These are phyloP conservation scores for Pachliopta kotzebuea DNA, from an alignment of 2,888 invertebrate species.

Conservation along the genomic window DNA sequence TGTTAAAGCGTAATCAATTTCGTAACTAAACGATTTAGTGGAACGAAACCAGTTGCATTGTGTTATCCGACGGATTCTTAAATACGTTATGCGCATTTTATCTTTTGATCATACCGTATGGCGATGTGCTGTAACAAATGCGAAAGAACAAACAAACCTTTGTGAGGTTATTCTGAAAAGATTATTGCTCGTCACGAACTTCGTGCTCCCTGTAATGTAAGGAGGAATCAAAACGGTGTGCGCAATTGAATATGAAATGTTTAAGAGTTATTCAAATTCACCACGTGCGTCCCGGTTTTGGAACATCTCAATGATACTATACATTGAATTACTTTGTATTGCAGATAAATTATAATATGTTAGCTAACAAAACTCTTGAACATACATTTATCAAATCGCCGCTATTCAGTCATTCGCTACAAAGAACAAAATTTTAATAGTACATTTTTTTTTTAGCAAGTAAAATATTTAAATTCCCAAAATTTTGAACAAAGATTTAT, in stretches of 20 bases:
- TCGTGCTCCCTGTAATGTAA: conserved; percentile 31
- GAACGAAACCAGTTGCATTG: conserved; percentile 10
- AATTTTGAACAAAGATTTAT: background rate
- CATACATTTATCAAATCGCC: too few relatives aligned
- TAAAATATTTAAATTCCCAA: too few relatives aligned
- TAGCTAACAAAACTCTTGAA: too few relatives aligned
- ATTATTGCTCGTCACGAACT: conserved; percentile 34
- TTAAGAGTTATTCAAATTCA: conserved; percentile 28
- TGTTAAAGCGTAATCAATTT: conserved; percentile 10
- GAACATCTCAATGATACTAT: conserved; percentile 16
- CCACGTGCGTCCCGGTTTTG: conserved; percentile 32
- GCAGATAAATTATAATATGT: background rate
- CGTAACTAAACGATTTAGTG: conserved; percentile 14
- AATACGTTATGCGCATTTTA: conserved; percentile 8
- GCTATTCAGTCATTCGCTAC: too few relatives aligned
- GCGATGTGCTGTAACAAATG: conserved; percentile 5
- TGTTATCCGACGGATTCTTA: conserved; percentile 7
- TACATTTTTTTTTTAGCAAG: background rate
- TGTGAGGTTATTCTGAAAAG: conserved; percentile 24
- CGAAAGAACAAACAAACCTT: conserved; percentile 10
- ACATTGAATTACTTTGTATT: background rate
- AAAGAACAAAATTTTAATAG: background rate
- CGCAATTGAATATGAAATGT: conserved; percentile 25
- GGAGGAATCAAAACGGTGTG: conserved; percentile 26
- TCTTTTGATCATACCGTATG: background rate